These are phyloP conservation scores for Melanocharis versteri DNA, from an alignment of 2,113 vertebrate species.

Conservation along the genomic window DNA sequence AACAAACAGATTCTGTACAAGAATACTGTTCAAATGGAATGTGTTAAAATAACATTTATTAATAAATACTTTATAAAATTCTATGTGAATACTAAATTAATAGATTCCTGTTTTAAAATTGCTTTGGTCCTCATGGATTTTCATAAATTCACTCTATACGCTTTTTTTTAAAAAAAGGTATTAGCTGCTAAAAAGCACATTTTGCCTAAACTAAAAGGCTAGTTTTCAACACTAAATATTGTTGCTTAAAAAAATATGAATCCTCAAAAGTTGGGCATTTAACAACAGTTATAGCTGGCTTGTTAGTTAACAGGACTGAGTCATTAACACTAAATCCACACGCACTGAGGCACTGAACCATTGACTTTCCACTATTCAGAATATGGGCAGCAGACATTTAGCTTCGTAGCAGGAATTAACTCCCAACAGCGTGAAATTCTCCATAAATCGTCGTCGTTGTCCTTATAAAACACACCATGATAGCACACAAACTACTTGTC, in stretches of 20 bases:
- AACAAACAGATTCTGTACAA: conserved; percentile 71
- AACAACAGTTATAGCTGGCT: conserved; percentile 63
- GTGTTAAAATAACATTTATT: conserved; percentile 84
- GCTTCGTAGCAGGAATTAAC: conserved; percentile 17
- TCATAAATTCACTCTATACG: conserved; percentile 73
- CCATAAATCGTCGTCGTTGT: not conserved
- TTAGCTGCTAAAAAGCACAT: conserved; percentile 73
- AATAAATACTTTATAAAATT: conserved; percentile 86
- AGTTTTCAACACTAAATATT: conserved; percentile 64
- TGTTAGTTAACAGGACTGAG: conserved; percentile 66
- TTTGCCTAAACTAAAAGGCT: conserved; percentile 72
- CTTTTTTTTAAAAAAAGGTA: conserved; percentile 65
- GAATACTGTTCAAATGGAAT: conserved; percentile 84
- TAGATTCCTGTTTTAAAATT: conserved; percentile 82
- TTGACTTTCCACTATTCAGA: conserved; percentile 49
- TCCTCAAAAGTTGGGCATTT: conserved; percentile 61
- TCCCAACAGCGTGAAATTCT: conserved; percentile 16
- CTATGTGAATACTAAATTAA: conserved; percentile 79
- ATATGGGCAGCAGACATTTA: conserved; percentile 29
- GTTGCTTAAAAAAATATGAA: conserved; percentile 72
- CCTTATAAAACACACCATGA: conserved; percentile 18
- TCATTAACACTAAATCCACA: conserved; percentile 53
- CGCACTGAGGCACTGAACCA: conserved; percentile 49
- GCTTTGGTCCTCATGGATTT: conserved; percentile 82
- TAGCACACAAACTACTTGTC: conserved; percentile 39